Conservation (phyloP, 1,140 invertebrate species). For the Leptopilina clavipes region DNA sequence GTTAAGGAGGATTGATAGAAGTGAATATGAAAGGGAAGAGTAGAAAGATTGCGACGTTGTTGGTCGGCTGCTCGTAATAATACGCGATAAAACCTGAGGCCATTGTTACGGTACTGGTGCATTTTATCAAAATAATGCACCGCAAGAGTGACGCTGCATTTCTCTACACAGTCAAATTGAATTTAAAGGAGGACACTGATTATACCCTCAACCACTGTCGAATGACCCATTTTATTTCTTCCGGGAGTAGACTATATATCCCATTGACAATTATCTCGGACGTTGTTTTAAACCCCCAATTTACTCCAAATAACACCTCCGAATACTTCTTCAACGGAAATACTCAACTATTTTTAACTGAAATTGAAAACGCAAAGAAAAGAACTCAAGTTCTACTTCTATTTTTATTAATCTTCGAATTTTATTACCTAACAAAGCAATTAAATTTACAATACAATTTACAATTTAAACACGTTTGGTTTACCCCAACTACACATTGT, state of each 20-base stretch:
- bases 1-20: slow-evolving; percentile 31
- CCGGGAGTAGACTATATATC: not conserved
- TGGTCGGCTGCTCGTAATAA: slow-evolving; percentile 25
- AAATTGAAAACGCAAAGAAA: no score
- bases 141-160: slow-evolving; percentile 25
- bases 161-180: slow-evolving; percentile 24
- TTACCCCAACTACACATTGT: no score
- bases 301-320: no score
- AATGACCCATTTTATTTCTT: slow-evolving; percentile 27
- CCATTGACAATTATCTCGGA: not conserved
- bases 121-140: slow-evolving; percentile 34
- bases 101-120: slow-evolving; percentile 30
- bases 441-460: no score
- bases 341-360: no score
- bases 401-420: no score
- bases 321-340: no score
- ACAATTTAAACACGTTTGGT: no score
- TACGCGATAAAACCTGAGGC: slow-evolving; percentile 32
- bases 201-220: not conserved
- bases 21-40: slow-evolving; percentile 22
- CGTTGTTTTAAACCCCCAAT: not conserved
- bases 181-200: slow-evolving; percentile 32
- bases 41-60: slow-evolving; percentile 18
- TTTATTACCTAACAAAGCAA: no score
- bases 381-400: no score